A percentile compares a stretch with the other conserved stretches of the same genome.
Evolutionary conservation across 2,888 invertebrate genomes (phyloP).

Genomic region (Eupithecia pulchellata): DNA sequence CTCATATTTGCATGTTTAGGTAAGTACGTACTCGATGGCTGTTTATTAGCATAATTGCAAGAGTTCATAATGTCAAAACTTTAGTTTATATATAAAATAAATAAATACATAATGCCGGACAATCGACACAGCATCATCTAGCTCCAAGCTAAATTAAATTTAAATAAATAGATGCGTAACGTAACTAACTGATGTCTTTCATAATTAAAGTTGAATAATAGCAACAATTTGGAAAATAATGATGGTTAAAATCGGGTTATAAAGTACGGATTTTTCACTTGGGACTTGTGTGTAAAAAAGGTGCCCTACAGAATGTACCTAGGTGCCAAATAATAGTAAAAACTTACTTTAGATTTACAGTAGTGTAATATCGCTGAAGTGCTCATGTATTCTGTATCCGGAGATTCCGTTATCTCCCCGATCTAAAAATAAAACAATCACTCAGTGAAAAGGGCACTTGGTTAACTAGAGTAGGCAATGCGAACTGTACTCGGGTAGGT

Average conservation of each 20-base stretch:
- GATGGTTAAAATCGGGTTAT: background rate
- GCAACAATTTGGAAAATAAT: background rate
- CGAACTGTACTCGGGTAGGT: conserved; percentile 70
- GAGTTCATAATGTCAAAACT: too few relatives aligned
- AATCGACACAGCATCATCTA: too few relatives aligned
- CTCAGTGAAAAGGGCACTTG: background rate
- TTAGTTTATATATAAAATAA: too few relatives aligned
- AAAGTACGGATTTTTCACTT: background rate
- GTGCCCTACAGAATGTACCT: background rate
- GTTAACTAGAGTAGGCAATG: background rate
- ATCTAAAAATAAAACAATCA: conserved; percentile 77
- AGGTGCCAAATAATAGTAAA: background rate
- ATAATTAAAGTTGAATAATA: too few relatives aligned
- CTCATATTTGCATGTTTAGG: too few relatives aligned
- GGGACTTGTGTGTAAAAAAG: background rate
- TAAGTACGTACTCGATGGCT: too few relatives aligned
- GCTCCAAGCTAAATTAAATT: too few relatives aligned
- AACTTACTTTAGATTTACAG: conserved; percentile 89
- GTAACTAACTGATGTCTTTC: too few relatives aligned
- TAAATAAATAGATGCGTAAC: too few relatives aligned
- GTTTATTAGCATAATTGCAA: too few relatives aligned
- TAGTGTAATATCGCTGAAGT: conserved; percentile 92
- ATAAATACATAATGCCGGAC: too few relatives aligned
- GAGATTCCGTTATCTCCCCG: conserved; percentile 89
- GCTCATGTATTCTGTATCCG: conserved; percentile 88